Conservation (phyloP, 23 tunicate species). For the Clavelina lepadiformis region DNA sequence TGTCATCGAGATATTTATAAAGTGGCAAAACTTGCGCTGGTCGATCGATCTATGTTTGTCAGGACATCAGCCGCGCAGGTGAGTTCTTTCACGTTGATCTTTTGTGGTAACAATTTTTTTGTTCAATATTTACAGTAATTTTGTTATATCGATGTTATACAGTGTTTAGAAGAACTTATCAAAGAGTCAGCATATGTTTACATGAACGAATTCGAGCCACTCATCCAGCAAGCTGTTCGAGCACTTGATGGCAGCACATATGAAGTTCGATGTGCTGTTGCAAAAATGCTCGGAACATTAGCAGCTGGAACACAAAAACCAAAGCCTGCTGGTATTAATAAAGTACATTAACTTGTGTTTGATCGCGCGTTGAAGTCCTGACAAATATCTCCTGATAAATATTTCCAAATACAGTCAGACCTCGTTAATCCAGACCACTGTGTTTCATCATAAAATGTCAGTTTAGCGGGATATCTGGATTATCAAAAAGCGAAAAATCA, state of each 20-base stretch:
- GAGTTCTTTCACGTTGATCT: background rate
- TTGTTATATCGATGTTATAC: background rate
- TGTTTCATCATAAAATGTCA: too few species aligned
- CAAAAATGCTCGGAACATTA: slow-evolving; percentile 59
- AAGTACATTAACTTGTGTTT: too few species aligned
- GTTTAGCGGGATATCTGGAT: too few species aligned
- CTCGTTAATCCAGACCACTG: too few species aligned
- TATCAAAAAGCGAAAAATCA: too few species aligned
- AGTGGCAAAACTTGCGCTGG: slow-evolving; percentile 48
- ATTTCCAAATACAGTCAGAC: too few species aligned
- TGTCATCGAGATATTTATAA: slow-evolving; percentile 93
- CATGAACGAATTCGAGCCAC: slow-evolving; percentile 79
- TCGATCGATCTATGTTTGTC: slow-evolving; percentile 75
- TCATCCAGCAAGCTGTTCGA: slow-evolving; percentile 75
- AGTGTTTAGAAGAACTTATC: slow-evolving; percentile 76
- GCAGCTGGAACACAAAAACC: slow-evolving; percentile 58
- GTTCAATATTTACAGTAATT: background rate
- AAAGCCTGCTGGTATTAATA: slow-evolving; percentile 52
- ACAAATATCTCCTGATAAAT: too few species aligned
- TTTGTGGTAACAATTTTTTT: background rate
- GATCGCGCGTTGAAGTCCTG: too few species aligned
- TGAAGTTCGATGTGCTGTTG: slow-evolving; percentile 79
- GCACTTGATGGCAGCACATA: slow-evolving; percentile 77
- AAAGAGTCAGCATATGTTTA: slow-evolving; percentile 64
- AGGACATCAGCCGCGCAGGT: slow-evolving; percentile 91